Evolutionary conservation across 2,888 invertebrate genomes (phyloP).

Genomic region (Chrysolina oricalcia): DNA sequence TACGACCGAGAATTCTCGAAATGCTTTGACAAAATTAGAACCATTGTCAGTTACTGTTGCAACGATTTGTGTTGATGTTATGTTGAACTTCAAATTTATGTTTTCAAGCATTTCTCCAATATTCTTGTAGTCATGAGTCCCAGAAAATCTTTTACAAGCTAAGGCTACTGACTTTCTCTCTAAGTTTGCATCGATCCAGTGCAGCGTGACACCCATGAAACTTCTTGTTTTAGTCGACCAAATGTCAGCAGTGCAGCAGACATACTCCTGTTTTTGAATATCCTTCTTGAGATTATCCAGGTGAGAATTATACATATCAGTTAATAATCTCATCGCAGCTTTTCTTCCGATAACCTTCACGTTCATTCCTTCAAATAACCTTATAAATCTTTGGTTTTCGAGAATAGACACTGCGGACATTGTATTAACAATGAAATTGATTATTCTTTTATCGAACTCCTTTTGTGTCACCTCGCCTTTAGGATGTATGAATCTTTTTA

Average conservation of each 20-base stretch:
- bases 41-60: constrained; percentile 45
- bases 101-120: constrained; percentile 47
- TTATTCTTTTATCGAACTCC: constrained; percentile 13
- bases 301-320: constrained; percentile 30
- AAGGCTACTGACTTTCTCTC: constrained; percentile 43
- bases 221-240: constrained; percentile 40
- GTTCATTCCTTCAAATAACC: background rate
- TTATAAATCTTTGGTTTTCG: background rate
- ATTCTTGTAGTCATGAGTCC: constrained; percentile 41
- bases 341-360: background rate
- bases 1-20: constrained; percentile 39
- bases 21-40: constrained; percentile 48
- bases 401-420: constrained; percentile 14
- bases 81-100: constrained; percentile 34
- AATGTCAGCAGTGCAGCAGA: constrained; percentile 35
- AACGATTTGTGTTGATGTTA: constrained; percentile 34
- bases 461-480: constrained; percentile 13
- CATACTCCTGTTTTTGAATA: constrained; percentile 25
- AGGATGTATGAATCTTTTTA: constrained; percentile 8
- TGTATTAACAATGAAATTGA: constrained; percentile 18
- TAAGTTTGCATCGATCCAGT: constrained; percentile 26
- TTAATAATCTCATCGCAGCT: constrained; percentile 22
- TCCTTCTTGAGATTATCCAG: constrained; percentile 27
- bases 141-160: constrained; percentile 46
- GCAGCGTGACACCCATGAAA: constrained; percentile 33